Base-by-base conservation (phyloP, 2,797 vertebrate genomes). In the Cyclopterus lumpus region DNA sequence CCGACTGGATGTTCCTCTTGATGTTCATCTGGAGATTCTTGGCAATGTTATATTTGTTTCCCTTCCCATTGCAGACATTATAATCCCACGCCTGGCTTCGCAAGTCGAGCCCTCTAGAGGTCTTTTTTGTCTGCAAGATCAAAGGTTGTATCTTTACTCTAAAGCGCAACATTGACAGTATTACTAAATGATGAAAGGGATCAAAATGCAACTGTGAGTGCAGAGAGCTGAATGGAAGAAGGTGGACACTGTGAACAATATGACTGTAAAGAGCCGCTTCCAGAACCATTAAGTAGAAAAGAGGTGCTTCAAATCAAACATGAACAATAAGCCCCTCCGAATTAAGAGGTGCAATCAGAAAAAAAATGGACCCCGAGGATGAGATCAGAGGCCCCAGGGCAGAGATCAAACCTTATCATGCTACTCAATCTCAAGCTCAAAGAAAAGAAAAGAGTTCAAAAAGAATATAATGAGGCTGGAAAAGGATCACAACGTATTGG, bases 361-460 rank as follows among this genome's bases (percentile, higher is more conserved):
- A 69, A 69, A 86, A 76, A 85, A 86, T 80, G 36, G 67, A 79
- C 79, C 81, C 59, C 9, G 40, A 72, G 73, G 77, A 57, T 3
- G 24, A 68, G 81, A 82, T 86, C 77, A 76, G 73, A 78, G 72
- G 53, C 57, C 61, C 0, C 46, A 44, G 87, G 83, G 73, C 74
- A 77, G 71, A 89, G 67, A 88, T 83, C 65, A 22, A 65, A 70
- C 66, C 49, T 85, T 89, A 92, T 86, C 85, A 84, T 30, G 55
- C 64, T 36, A 73, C 76, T 90, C 83, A 79, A 89, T 89, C 90
- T 88, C 69, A 61, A 79, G 79, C 78, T 86, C 64, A 80, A 83
- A 90, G 70, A 79, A 80, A 83, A 90, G 70, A 79, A 76, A 81
- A 76, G 71, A 26, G 70, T 86, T 91, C 59, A 88, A 80, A 84